These are phyloP conservation scores for Epirrhoe alternata DNA, from an alignment of 2,888 invertebrate genomes.

Conservation along the genomic window DNA sequence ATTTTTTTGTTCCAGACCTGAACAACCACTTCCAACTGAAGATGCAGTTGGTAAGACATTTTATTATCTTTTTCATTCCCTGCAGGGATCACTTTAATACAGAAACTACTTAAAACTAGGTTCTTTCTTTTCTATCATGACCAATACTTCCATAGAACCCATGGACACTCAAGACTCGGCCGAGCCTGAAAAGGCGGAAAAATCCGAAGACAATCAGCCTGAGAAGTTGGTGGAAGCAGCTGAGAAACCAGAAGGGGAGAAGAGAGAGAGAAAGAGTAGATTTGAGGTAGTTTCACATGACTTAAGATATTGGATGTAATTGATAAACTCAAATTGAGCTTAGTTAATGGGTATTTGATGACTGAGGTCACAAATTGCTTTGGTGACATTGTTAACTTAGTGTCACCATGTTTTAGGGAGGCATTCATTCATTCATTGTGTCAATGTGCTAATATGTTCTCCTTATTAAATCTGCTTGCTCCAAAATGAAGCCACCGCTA, in stretches of 20 bases:
- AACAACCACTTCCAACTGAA: conserved; percentile 22
- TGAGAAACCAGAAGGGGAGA: conserved; percentile 44
- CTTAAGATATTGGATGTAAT: neutral
- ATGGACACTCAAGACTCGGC: conserved; percentile 32
- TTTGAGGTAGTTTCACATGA: conserved; percentile 23
- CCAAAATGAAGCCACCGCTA: no score
- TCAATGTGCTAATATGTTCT: no score
- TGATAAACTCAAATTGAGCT: no score
- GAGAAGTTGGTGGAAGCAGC: conserved; percentile 27
- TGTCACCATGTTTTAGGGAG: no score
- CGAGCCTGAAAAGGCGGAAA: conserved; percentile 41
- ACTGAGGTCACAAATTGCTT: no score
- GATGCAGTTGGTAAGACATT: conserved; percentile 46
- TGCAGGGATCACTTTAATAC: no score
- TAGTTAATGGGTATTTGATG: no score
- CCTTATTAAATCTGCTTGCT: no score
- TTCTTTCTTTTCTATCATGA: no score
- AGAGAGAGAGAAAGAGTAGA: conserved; percentile 26
- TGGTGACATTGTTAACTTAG: no score
- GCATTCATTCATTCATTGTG: no score
- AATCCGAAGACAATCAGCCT: conserved; percentile 26
- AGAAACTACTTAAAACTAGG: no score
- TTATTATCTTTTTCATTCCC: neutral
- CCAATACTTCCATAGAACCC: conserved; percentile 13
- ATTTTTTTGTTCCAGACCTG: conserved; percentile 23